Base-by-base conservation (phyloP, 2,113 vertebrate genomes). In the Tylochromis polylepis region DNA sequence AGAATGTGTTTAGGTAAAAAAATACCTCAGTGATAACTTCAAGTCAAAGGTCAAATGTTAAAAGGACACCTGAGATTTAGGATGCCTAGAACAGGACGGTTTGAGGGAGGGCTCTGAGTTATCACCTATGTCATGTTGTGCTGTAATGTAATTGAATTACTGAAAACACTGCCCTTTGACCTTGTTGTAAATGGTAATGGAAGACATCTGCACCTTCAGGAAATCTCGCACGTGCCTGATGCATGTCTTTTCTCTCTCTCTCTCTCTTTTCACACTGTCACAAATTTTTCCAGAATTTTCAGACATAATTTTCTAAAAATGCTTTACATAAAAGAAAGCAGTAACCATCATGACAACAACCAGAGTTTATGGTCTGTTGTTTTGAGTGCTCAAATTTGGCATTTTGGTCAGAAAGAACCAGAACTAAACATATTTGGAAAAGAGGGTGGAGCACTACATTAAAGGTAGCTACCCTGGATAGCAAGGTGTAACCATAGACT, bases 31-130 rank as follows among this genome's bases (percentile, higher is more conserved):
- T 75, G 79, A 79, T 31, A 72, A 24, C 14, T 41, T 3, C 12
- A 53, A 78, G 57, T 89, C 46, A 85, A 59, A 89, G 85, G 82
- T 80, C 41, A 87, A 60, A 85, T 27, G 53, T 82, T 62, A 75
- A 79, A n/a, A 15, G 58, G 77, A 36, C 67, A 80, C 41, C 53
- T 90, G 31, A 75, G 58, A 58, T 49, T 89, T 38, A 82, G 67
- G 46, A 49, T 56, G 77, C 15, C 77, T 58, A 41, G 83, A 59
- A 77, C n/a, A 57, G 86, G 79, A 22, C 49, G 70, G 84, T 83
- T n/a, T 51, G 62, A 78, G 1, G 11, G 43, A 67, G 81, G 18
- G 11, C 72, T 77, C 16, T 81, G 72, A 85, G 62, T 72, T 87
- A 85, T 83, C 43, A 67, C 81, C n/a, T 3, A 2, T 77, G 58